These are phyloP conservation scores for Halictus rubicundus DNA, from an alignment of 1,140 invertebrate genomes.

Conservation along the genomic window DNA sequence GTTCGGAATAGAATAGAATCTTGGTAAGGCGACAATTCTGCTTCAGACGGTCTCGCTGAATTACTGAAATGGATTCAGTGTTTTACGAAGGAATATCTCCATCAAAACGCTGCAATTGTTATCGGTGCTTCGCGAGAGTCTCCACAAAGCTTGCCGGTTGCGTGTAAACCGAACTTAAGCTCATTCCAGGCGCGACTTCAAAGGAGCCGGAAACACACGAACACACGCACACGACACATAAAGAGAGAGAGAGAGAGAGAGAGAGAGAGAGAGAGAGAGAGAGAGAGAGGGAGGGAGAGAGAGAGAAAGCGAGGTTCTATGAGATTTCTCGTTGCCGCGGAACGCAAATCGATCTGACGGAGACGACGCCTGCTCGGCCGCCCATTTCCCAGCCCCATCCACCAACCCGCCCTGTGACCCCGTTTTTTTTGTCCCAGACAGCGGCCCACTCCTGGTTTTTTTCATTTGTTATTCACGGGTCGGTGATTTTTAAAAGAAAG, in stretches of 20 bases:
- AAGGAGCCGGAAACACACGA: background rate
- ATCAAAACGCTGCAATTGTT: too few relatives aligned
- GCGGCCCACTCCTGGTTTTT: slow-evolving; percentile 53
- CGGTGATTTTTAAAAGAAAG: slow-evolving; percentile 64
- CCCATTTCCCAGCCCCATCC: background rate
- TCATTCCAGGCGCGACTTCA: slow-evolving; percentile 7
- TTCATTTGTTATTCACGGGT: slow-evolving; percentile 65
- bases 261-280: background rate
- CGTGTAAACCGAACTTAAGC: background rate
- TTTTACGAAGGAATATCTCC: too few relatives aligned
- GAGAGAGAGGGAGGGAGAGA: background rate
- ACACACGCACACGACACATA: too few relatives aligned
- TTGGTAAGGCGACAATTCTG: too few relatives aligned
- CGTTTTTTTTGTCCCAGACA: slow-evolving; percentile 31
- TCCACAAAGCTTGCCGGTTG: too few relatives aligned
- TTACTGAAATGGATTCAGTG: too few relatives aligned
- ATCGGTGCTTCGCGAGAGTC: too few relatives aligned
- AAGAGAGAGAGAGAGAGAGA: too few relatives aligned
- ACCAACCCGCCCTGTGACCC: slow-evolving; percentile 17
- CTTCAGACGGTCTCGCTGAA: too few relatives aligned
- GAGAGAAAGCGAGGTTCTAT: background rate
- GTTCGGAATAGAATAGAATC: too few relatives aligned
- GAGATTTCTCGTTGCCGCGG: slow-evolving; percentile 31
- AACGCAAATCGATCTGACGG: slow-evolving; percentile 38
- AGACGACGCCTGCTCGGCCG: slow-evolving; percentile 10